Conservation (phyloP, 2,797 vertebrate genomes). For the Hypotaenidia okinawae region DNA sequence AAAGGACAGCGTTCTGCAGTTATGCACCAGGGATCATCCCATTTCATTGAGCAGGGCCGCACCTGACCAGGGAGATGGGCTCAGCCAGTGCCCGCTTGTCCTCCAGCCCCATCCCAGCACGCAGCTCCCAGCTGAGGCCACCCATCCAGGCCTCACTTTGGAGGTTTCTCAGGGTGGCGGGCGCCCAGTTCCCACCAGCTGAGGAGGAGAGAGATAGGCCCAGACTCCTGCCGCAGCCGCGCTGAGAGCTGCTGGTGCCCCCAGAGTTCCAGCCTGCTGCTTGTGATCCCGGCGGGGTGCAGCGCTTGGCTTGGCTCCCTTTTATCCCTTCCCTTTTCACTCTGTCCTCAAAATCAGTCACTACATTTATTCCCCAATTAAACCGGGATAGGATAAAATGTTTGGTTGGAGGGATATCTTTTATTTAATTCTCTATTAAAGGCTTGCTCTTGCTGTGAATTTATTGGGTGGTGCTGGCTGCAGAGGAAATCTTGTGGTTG, state of each 20-base stretch:
- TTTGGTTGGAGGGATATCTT: background rate
- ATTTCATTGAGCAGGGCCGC: background rate
- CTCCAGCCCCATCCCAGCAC: background rate
- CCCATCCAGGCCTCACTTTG: background rate
- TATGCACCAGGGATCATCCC: background rate
- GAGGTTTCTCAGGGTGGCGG: background rate
- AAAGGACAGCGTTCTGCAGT: fast-evolving
- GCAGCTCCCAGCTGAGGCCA: background rate
- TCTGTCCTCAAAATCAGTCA: constrained; percentile 21
- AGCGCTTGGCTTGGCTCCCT: background rate
- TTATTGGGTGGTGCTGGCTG: constrained; percentile 26
- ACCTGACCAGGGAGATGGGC: background rate
- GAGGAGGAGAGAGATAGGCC: background rate
- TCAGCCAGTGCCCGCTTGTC: background rate
- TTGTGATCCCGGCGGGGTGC: background rate
- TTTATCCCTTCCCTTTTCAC: constrained; percentile 34
- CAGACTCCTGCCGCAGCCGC: background rate
- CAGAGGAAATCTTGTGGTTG: constrained; percentile 12
- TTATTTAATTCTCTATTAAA: background rate
- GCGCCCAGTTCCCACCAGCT: background rate
- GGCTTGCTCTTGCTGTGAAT: constrained; percentile 3
- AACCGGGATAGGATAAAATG: background rate
- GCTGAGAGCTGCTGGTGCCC: background rate
- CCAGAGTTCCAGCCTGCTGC: background rate
- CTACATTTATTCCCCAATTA: constrained; percentile 56